phyloP scores from a whole-genome alignment of 2,113 vertebrate species.

The Sinosuthora webbiana region DNA sequence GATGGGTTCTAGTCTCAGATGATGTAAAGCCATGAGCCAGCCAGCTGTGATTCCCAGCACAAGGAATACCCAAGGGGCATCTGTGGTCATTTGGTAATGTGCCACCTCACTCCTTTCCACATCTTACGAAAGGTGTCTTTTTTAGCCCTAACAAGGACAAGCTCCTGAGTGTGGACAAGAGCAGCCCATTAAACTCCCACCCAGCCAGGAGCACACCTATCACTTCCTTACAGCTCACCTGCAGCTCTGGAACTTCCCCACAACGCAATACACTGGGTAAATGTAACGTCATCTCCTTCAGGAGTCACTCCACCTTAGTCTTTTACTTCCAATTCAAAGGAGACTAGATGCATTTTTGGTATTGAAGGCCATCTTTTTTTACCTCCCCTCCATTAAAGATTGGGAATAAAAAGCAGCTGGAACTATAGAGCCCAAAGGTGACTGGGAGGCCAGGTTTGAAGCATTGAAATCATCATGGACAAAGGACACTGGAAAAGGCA shows the following conservation, averaged over 20 bases:
- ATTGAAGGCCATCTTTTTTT: not conserved
- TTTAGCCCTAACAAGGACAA: not conserved
- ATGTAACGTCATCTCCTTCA: not conserved
- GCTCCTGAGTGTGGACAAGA: not conserved
- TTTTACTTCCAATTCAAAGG: not conserved
- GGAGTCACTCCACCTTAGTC: not conserved
- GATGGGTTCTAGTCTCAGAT: not conserved
- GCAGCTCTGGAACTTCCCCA: not conserved
- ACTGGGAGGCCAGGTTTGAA: not conserved
- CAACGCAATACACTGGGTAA: not conserved
- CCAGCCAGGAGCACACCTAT: not conserved
- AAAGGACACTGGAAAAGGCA: not conserved
- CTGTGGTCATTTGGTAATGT: not conserved
- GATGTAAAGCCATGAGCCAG: not conserved
- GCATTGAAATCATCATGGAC: not conserved
- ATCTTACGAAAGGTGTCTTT: not conserved
- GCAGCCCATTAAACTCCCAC: not conserved
- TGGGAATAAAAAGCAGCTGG: not conserved
- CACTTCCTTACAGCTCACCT: not conserved
- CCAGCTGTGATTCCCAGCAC: not conserved
- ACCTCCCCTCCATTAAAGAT: not conserved
- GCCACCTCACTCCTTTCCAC: not conserved
- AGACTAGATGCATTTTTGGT: not conserved
- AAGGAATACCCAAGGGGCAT: not conserved
- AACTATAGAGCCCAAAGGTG: not conserved